Evolutionary conservation across 2,797 vertebrate species (phyloP).

Genomic region (Phataginus tetradactyla): DNA sequence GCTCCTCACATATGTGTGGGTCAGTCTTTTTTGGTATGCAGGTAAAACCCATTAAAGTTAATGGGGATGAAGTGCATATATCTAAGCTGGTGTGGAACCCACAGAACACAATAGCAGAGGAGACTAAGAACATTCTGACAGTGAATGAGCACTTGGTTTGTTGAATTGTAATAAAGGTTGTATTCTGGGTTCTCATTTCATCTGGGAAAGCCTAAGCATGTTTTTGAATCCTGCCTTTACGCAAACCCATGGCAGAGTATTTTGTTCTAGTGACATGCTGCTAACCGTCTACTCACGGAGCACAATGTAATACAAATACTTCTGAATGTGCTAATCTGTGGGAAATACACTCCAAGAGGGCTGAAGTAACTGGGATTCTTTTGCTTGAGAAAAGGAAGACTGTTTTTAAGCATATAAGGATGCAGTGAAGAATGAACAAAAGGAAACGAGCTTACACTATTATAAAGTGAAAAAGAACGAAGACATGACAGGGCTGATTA

Average conservation of each 20-base stretch:
- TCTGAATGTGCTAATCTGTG: not conserved
- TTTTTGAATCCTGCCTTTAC: not conserved
- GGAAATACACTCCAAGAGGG: not conserved
- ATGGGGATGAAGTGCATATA: not conserved
- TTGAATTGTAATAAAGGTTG: not conserved
- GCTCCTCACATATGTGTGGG: not conserved
- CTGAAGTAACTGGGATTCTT: slow-evolving; percentile 42
- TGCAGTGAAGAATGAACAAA: slow-evolving; percentile 19
- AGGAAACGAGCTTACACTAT: not conserved
- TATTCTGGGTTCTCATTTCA: not conserved
- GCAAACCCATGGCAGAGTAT: not conserved
- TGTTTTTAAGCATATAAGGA: slow-evolving; percentile 13
- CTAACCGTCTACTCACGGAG: not conserved
- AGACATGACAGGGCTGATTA: not conserved
- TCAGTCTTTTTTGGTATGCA: slow-evolving; percentile 16
- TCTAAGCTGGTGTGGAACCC: not conserved
- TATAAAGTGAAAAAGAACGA: not conserved
- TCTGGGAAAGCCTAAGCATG: not conserved
- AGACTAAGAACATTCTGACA: slow-evolving; percentile 12
- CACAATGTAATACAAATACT: slow-evolving; percentile 18
- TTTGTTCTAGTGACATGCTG: slow-evolving; percentile 7
- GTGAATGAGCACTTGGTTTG: not conserved
- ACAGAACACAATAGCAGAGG: slow-evolving; percentile 1
- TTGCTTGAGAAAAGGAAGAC: slow-evolving; percentile 41
- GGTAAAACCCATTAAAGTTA: slow-evolving; percentile 50